Evolutionary conservation across 2,888 invertebrate species (phyloP), one percentile per base, ranked within the genome.

Genomic region (Alitta virens): DNA sequence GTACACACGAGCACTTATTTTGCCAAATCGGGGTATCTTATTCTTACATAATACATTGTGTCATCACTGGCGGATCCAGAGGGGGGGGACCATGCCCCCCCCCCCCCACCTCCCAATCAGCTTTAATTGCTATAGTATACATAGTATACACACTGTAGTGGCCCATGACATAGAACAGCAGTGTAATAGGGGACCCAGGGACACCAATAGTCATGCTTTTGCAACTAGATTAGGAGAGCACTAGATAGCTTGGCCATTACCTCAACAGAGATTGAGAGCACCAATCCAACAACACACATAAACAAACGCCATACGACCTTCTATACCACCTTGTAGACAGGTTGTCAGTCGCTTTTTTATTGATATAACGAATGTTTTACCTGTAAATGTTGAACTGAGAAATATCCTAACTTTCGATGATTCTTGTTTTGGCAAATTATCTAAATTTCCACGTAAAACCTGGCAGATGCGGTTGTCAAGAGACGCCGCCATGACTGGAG

Each of bases 371-470:
- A 21, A 5, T 38, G 40, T 5, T 38, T 18, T 38, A 55, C 55
- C 55, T 55, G 55, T 55, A 38, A 55, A 55, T 55, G 55, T 55
- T 23, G 55, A 55, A 40, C 55, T 55, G 55, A 55, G 55, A 38
- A 55, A 55, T 21, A 55, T 38, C 33, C 38, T 27, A 14, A 55
- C 24, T n/a, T 14, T 38, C 21, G 12, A 3, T 14, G 33, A 21
- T 21, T 55, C 33, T 12, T 18, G 27, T 7, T 38, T 38, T 12
- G 55, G 55, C 38, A 55, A 33, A 12, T 55, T 38, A n/a, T 16
- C 9, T 38, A 55, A 33, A 26, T 55, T 38, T 38, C 55, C 55
- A 1, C 5, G 3, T 16, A 38, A 23, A 21, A 55, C 40, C 3
- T 18, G 38, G n/a, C 5, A 21, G n/a, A 16, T 16, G 5, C 12